Percentiles rank a stretch among this genome's conserved stretches.
These are phyloP conservation scores for Zaprionus tsacasi DNA, from an alignment of 1,140 invertebrate genomes.

Conservation along the genomic window DNA sequence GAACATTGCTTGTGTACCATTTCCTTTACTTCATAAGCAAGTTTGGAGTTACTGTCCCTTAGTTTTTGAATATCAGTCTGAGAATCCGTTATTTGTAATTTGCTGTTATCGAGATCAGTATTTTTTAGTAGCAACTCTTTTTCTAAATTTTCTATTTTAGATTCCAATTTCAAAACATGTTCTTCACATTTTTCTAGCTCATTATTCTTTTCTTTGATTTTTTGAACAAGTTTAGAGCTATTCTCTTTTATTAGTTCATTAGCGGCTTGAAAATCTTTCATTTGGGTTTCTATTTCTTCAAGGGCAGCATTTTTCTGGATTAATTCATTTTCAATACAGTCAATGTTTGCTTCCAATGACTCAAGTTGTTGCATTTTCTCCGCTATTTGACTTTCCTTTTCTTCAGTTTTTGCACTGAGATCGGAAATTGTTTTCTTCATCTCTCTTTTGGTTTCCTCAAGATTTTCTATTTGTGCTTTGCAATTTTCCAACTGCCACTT, in stretches of 20 bases:
- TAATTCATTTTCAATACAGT: background rate
- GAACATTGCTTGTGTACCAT: background rate
- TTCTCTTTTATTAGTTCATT: background rate
- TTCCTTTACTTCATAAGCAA: background rate
- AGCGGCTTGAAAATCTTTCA: background rate
- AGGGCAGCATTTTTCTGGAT: background rate
- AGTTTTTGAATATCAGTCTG: background rate
- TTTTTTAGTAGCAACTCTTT: background rate
- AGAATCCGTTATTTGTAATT: background rate
- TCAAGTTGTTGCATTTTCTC: background rate
- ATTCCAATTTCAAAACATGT: background rate
- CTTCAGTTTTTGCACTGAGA: background rate
- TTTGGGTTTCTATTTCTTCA: background rate
- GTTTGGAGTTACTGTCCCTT: background rate
- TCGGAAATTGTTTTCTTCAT: background rate
- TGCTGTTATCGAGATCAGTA: background rate
- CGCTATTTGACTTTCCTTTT: background rate
- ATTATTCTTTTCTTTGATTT: background rate
- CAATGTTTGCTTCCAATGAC: background rate
- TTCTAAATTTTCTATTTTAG: background rate
- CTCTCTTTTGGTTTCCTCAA: background rate
- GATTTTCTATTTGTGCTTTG: background rate
- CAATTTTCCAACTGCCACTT: background rate
- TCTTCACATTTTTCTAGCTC: background rate
- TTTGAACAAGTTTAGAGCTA: background rate